Evolutionary conservation across 2,888 invertebrate genomes (phyloP).

Genomic region (Mesorhabditis sp.): DNA sequence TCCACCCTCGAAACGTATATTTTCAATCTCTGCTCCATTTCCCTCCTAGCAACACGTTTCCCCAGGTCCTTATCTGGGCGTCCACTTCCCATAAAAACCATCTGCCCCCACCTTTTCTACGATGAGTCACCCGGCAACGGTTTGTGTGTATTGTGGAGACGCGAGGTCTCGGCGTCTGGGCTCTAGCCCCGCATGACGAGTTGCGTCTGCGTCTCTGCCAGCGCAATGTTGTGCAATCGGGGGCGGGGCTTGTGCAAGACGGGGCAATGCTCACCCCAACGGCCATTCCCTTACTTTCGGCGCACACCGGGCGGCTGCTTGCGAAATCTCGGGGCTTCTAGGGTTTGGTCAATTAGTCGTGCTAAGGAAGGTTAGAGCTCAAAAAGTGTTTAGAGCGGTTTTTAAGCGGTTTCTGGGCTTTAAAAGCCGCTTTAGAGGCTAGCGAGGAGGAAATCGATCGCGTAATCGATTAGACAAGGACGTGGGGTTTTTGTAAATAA

Average conservation of each 20-base stretch:
- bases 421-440: too few species aligned
- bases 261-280: background rate
- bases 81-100: background rate
- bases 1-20: too few species aligned
- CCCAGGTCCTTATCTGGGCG: background rate
- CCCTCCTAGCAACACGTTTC: background rate
- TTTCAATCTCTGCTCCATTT: too few species aligned
- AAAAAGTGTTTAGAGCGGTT: too few species aligned
- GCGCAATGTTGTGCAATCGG: slow-evolving; percentile 5
- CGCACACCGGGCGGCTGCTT: background rate
- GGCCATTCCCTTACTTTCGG: background rate
- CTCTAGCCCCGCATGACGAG: background rate
- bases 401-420: too few species aligned
- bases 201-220: background rate
- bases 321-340: background rate
- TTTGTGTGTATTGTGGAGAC: background rate
- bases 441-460: too few species aligned
- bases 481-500: too few species aligned
- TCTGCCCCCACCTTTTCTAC: background rate
- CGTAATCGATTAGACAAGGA: too few species aligned
- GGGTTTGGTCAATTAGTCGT: too few species aligned
- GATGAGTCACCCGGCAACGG: slow-evolving; percentile 1
- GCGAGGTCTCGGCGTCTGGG: background rate
- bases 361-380: too few species aligned
- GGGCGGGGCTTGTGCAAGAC: slow-evolving; percentile 5